A percentile compares a stretch with the other conserved stretches of the same genome.
Conservation (phyloP, 2,113 vertebrate species). For the Xiphophorus hellerii region DNA sequence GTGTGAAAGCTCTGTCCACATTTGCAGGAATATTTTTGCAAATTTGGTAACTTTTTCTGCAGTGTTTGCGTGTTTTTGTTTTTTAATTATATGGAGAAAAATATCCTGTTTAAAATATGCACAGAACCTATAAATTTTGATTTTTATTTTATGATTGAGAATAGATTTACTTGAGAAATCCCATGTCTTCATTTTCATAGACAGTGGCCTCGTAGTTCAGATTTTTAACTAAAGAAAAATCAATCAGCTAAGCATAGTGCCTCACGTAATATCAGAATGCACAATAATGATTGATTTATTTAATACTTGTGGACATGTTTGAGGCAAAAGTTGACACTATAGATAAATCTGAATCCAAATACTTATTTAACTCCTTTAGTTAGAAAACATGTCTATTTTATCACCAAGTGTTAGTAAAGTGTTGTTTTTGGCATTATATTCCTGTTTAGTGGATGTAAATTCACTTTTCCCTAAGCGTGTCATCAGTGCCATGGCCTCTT, state of each 20-base stretch:
- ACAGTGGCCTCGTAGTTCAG: not conserved
- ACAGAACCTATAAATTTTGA: not conserved
- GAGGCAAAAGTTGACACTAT: slow-evolving; percentile 11
- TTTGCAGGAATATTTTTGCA: too few relatives aligned
- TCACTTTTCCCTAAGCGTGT: slow-evolving; percentile 10
- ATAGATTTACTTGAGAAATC: not conserved
- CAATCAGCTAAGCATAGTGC: not conserved
- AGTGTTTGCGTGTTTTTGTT: not conserved
- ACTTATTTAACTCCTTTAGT: slow-evolving; percentile 15
- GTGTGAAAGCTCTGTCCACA: too few relatives aligned
- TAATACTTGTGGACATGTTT: slow-evolving; percentile 18
- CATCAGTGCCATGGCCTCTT: not conserved
- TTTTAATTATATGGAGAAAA: not conserved
- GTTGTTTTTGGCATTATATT: not conserved
- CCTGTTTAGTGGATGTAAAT: not conserved
- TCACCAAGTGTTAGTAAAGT: slow-evolving; percentile 8
- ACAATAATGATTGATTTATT: slow-evolving; percentile 24
- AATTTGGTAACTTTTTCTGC: too few relatives aligned
- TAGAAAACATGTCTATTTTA: slow-evolving; percentile 12
- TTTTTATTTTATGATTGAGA: not conserved
- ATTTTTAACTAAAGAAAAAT: slow-evolving; percentile 15
- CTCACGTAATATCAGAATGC: not conserved
- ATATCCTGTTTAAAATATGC: not conserved
- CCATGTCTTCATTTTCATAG: not conserved
- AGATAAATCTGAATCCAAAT: slow-evolving; percentile 24